Evolutionary conservation across 2,888 invertebrate species (phyloP).

Genomic region (Caenorhabditis sinica): DNA sequence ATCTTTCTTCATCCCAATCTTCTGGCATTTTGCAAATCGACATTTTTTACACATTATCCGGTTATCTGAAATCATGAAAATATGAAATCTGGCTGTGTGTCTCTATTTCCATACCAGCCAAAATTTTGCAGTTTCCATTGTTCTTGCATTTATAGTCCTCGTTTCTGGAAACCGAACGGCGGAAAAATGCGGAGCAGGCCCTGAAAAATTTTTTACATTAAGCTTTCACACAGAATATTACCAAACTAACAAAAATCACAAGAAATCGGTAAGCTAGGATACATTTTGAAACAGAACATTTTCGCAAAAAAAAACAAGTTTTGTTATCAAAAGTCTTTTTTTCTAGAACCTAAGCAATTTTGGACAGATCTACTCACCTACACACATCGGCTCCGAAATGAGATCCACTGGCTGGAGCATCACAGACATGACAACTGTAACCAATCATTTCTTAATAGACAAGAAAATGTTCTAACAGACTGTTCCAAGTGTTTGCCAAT

Average conservation of each 20-base stretch:
- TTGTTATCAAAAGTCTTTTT: too few species aligned
- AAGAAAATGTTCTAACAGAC: background rate
- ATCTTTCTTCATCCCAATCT: conserved; percentile 77
- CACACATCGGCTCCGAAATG: conserved; percentile 51
- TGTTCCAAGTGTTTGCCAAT: background rate
- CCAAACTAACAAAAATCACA: too few species aligned
- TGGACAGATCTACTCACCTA: conserved; percentile 10
- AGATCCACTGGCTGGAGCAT: conserved; percentile 7
- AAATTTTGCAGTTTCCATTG: conserved; percentile 72
- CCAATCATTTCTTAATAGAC: background rate
- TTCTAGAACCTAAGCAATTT: too few species aligned
- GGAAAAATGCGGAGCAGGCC: conserved; percentile 80
- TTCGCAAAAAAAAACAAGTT: too few species aligned
- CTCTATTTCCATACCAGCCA: conserved; percentile 60
- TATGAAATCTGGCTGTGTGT: too few species aligned
- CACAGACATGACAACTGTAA: background rate
- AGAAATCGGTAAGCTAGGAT: too few species aligned
- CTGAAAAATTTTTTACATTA: too few species aligned
- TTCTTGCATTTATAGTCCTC: conserved; percentile 75
- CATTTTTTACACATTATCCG: conserved; percentile 80
- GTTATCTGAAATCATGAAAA: conserved; percentile 65
- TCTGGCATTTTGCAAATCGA: conserved; percentile 76
- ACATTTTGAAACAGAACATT: too few species aligned
- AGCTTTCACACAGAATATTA: too few species aligned
- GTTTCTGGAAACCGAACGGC: conserved; percentile 76